phyloP scores from a whole-genome alignment of 2,888 invertebrate species.

The Hyposoter dolosus region DNA sequence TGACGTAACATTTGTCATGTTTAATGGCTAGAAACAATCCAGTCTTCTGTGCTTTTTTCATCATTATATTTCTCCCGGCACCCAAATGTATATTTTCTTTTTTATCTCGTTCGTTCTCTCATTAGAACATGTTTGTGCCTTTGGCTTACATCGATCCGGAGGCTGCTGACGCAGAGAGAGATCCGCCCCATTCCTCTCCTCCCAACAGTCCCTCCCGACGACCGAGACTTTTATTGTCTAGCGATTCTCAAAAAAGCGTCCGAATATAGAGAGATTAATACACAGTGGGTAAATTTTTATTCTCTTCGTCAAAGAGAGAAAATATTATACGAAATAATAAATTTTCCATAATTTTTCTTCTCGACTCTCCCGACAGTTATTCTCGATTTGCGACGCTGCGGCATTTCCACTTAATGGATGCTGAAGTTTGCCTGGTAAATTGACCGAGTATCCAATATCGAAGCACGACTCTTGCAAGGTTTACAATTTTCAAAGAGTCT shows the following conservation, averaged over 20 bases:
- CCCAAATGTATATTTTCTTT: conserved; percentile 16
- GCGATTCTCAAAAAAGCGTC: conserved; percentile 36
- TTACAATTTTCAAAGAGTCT: not conserved
- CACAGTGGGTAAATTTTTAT: not conserved
- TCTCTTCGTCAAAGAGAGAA: not conserved
- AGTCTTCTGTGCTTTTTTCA: conserved; percentile 65
- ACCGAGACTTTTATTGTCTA: conserved; percentile 25
- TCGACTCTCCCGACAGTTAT: not conserved
- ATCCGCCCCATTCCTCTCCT: not conserved
- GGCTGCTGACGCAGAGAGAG: not conserved
- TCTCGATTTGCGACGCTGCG: not conserved
- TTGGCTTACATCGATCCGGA: conserved; percentile 71
- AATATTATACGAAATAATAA: not conserved
- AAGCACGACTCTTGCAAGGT: not conserved
- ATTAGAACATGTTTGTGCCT: conserved; percentile 75
- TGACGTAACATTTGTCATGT: conserved; percentile 74
- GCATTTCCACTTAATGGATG: not conserved
- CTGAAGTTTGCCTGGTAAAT: not conserved
- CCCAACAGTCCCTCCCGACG: not conserved
- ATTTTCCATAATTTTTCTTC: not conserved
- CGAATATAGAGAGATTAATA: not conserved
- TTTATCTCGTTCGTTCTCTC: conserved; percentile 73
- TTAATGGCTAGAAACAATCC: conserved; percentile 73
- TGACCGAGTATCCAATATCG: not conserved
- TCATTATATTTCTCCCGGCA: conserved; percentile 71